Evolutionary conservation across 2,888 invertebrate genomes (phyloP).

Genomic region (Pocota personata): DNA sequence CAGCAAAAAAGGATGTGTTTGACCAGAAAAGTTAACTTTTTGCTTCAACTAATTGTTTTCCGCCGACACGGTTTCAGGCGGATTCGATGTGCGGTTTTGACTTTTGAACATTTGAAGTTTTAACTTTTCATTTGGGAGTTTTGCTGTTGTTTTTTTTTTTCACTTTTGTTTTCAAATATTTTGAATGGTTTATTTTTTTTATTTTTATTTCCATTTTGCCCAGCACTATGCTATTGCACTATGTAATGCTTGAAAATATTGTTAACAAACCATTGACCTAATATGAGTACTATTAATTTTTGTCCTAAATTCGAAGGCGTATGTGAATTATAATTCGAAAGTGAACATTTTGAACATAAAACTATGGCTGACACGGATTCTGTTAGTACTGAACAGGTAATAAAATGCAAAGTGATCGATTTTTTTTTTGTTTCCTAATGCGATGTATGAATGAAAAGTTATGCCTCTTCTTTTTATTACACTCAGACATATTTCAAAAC

Average conservation of each 20-base stretch:
- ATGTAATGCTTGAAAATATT: background rate
- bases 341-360: background rate
- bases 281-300: background rate
- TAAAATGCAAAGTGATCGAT: background rate
- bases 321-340: background rate
- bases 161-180: conserved; percentile 12
- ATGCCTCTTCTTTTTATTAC: no score
- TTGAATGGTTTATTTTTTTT: background rate
- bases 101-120: conserved; percentile 33
- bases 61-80: conserved; percentile 38
- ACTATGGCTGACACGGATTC: conserved; percentile 54
- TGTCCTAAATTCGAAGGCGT: conserved; percentile 17
- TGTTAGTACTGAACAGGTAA: conserved; percentile 47
- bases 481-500: no score
- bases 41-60: conserved; percentile 58
- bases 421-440: background rate
- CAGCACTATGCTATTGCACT: background rate
- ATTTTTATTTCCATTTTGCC: background rate
- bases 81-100: conserved; percentile 1
- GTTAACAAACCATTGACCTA: background rate
- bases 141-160: conserved; percentile 2
- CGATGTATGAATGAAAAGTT: no score
- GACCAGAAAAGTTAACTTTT: conserved; percentile 54
- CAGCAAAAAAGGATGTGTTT: conserved; percentile 27
- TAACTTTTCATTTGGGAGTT: conserved; percentile 26